These are phyloP conservation scores for Porites divaricata DNA, from an alignment of 92 coral and sea anemone species.

Conservation along the genomic window DNA sequence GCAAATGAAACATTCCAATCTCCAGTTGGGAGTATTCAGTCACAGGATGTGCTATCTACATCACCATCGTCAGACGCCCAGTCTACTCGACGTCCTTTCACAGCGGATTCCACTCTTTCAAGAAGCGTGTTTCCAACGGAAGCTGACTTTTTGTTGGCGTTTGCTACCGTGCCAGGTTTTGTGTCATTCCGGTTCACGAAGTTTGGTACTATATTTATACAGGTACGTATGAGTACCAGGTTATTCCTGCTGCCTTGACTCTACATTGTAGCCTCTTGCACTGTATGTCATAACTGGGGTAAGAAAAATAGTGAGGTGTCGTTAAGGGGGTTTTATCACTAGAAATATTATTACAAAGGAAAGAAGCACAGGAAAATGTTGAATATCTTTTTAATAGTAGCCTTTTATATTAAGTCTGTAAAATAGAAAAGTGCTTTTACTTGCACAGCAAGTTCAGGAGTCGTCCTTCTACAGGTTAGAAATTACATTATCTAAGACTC, in stretches of 20 bases:
- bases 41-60: background rate
- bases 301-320: too few species aligned
- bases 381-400: too few species aligned
- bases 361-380: too few species aligned
- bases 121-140: constrained; percentile 32
- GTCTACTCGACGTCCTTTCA: background rate
- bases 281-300: too few species aligned
- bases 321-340: too few species aligned
- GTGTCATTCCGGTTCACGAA: constrained; percentile 19
- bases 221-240: constrained; percentile 14
- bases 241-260: background rate
- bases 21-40: background rate
- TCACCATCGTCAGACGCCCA: background rate
- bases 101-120: constrained; percentile 41
- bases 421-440: too few species aligned
- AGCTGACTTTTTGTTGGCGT: constrained; percentile 59
- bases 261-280: too few species aligned
- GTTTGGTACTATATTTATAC: constrained; percentile 41
- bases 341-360: too few species aligned
- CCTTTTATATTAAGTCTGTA: too few species aligned
- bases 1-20: background rate
- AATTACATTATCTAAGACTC: too few species aligned
- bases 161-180: constrained; percentile 53
- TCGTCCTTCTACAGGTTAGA: too few species aligned
- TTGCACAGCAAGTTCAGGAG: too few species aligned